Base-by-base conservation (phyloP, 1,140 invertebrate species). In the Drosophila gunungcola region DNA sequence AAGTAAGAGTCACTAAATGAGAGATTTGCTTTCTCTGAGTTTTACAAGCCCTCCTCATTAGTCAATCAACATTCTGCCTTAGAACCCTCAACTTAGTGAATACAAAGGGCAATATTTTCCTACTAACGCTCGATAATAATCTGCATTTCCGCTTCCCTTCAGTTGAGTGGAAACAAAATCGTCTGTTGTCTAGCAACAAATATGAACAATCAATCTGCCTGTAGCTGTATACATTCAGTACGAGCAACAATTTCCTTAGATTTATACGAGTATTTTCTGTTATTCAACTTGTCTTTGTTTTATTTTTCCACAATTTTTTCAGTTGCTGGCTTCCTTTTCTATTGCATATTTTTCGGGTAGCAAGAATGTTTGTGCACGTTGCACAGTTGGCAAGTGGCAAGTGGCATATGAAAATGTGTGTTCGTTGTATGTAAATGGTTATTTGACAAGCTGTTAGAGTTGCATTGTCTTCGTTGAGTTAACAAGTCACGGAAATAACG, bases 191-290 rank as follows among this genome's bases (percentile, higher is more conserved):
- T 70, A 36, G 51, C 67, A 70, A 70, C 51, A 84, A 69, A 78
- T 76, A 68, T 73, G 56, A 72, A 49, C 77, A 65, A 80, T 77
- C 53, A 76, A 75, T 73, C 61, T 58, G 58, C 55, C 56, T 43
- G 25, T 60, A 7, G 45, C 25, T 9, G n/a, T 4, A 34, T 2
- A 29, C 21, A 48, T 12, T n/a, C 32, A 39, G 13, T 13, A 54
- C n/a, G 7, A 43, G 46, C 29, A 57, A 70, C 3, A 53, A 13
- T 41, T 70, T 43, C 5, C 13, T 39, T 12, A 25, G n/a, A 43
- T 45, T n/a, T 38, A 48, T 53, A 60, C 32, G 10, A 46, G 51
- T 56, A 51, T 45, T 75, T 13, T 16, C 32, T 11, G 34, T 36
- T 53, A 41, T 52, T 34, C 6, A 6, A n/a, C 34, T 46, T 53